Conservation (phyloP, 2,797 vertebrate species). For the Enteromius thamalakanensis region DNA sequence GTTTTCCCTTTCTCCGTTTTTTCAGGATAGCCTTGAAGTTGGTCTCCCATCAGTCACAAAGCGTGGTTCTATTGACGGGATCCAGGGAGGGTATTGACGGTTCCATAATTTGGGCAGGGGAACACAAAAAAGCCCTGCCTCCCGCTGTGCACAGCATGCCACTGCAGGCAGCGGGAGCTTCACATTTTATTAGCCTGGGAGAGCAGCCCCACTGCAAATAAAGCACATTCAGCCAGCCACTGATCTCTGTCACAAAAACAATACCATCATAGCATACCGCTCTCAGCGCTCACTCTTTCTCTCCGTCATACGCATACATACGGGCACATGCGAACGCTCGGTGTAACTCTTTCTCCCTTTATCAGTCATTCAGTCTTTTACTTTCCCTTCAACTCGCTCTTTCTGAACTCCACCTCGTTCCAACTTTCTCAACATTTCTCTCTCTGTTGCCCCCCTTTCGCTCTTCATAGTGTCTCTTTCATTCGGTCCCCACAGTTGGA, state of each 20-base stretch:
- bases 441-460: background rate
- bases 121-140: conserved; percentile 81
- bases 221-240: conserved; percentile 83
- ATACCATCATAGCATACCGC: conserved; percentile 76
- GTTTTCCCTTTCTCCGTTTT: conserved; percentile 57
- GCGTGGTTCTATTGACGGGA: conserved; percentile 81
- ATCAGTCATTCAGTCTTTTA: conserved; percentile 35
- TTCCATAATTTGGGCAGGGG: conserved; percentile 86
- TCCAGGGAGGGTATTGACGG: conserved; percentile 84
- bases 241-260: conserved; percentile 86
- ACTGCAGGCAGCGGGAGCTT: conserved; percentile 84
- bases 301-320: conserved; percentile 41
- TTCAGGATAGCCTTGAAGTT: conserved; percentile 80
- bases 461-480: conserved; percentile 53
- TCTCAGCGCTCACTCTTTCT: conserved; percentile 25
- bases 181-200: conserved; percentile 86
- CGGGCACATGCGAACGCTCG: background rate
- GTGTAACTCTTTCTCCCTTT: conserved; percentile 40
- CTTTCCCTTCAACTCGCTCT: conserved; percentile 21
- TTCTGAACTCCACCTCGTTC: conserved; percentile 23
- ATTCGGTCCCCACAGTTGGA: conserved; percentile 61
- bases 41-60: conserved; percentile 80
- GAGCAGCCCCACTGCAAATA: conserved; percentile 82
- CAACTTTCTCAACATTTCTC: conserved; percentile 44
- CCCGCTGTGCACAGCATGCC: conserved; percentile 84